These are phyloP conservation scores for Ispidina lecontei DNA, from an alignment of 2,797 vertebrate genomes.

Conservation along the genomic window DNA sequence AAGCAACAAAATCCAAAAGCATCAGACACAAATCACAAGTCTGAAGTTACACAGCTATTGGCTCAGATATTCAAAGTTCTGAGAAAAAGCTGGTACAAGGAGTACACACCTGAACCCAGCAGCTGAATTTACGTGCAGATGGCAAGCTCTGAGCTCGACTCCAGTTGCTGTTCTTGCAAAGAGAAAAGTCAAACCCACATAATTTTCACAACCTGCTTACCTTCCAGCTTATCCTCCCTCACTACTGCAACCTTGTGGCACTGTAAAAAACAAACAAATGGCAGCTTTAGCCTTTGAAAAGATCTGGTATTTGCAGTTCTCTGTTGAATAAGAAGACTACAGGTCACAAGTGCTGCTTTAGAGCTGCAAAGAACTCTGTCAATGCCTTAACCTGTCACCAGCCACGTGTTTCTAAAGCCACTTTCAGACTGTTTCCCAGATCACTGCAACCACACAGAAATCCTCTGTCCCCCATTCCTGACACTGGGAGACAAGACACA, in stretches of 20 bases:
- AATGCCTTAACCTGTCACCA: background rate
- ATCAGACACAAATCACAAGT: background rate
- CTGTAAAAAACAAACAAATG: constrained; percentile 73
- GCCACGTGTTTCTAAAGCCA: background rate
- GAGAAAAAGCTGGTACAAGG: constrained; percentile 51
- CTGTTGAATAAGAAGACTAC: background rate
- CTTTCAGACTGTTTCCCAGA: background rate
- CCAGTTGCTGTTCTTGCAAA: constrained; percentile 11
- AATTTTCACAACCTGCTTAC: constrained; percentile 67
- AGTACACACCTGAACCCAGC: constrained; percentile 25
- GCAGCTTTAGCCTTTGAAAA: background rate
- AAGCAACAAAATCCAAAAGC: background rate
- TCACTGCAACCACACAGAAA: background rate
- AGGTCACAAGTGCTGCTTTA: background rate
- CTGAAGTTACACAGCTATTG: constrained; percentile 7
- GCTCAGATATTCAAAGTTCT: constrained; percentile 24
- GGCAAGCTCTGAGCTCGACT: constrained; percentile 17
- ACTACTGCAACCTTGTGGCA: constrained; percentile 94
- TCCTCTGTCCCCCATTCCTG: background rate
- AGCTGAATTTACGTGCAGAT: constrained; percentile 1
- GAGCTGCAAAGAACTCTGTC: background rate
- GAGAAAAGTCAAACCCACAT: background rate
- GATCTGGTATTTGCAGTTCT: background rate
- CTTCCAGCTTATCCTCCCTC: constrained; percentile 92
- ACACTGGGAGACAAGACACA: background rate